Conservation (phyloP, 2,113 vertebrate species). For the Oryzias curvinotus region DNA sequence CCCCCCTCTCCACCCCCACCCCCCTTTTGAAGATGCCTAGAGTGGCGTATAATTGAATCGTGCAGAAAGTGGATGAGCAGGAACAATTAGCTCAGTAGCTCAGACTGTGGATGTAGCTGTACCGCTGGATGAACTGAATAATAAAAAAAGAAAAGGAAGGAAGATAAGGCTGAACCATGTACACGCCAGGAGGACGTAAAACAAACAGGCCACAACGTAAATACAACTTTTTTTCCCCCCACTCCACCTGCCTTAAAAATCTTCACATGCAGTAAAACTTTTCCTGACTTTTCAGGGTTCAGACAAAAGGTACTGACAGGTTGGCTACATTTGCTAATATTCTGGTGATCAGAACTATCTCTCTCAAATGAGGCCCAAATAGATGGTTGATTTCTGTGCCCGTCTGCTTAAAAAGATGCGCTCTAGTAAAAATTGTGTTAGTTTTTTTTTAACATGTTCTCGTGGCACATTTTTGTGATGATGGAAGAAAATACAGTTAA, state of each 20-base stretch:
- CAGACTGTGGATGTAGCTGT: constrained; percentile 70
- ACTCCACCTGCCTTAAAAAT: background rate
- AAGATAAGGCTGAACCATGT: constrained; percentile 54
- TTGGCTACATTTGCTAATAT: no score
- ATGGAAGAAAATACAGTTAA: no score
- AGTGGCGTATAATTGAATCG: constrained; percentile 78
- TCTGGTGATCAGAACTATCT: no score
- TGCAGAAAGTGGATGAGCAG: constrained; percentile 72
- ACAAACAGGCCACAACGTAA: constrained; percentile 7
- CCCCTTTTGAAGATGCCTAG: constrained; percentile 62
- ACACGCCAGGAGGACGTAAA: constrained; percentile 49
- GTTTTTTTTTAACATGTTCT: no score
- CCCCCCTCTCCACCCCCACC: constrained; percentile 44
- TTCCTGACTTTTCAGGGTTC: no score
- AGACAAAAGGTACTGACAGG: no score
- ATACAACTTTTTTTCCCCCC: background rate
- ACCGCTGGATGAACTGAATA: constrained; percentile 70
- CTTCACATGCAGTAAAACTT: no score
- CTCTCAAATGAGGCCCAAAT: no score
- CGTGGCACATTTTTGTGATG: no score
- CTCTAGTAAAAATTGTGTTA: no score
- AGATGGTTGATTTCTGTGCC: no score
- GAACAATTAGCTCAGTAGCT: constrained; percentile 75
- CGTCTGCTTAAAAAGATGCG: no score
- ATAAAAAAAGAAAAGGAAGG: constrained; percentile 19